Conservation (phyloP, 1,140 invertebrate species). For the Rhynchophorus ferrugineus region DNA sequence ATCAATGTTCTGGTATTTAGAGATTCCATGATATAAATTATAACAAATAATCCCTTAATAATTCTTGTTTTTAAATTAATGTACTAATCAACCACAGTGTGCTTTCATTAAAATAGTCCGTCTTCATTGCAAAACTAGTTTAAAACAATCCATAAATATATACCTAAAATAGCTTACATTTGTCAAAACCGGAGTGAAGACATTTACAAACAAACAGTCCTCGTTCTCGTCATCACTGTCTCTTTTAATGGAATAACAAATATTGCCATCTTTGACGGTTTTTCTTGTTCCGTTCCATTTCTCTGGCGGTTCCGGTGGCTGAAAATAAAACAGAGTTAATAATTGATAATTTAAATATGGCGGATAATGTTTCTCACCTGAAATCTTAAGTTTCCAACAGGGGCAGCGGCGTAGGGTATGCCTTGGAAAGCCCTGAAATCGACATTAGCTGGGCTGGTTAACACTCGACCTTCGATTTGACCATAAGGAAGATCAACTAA, state of each 20-base stretch:
- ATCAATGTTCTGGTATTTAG: no score
- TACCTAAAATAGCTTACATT: no score
- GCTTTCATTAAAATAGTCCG: no score
- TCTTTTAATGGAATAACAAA: conserved; percentile 14
- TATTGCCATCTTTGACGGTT: conserved; percentile 6
- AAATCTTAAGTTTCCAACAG: conserved; percentile 10
- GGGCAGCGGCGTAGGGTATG: conserved; percentile 12
- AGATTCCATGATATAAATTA: no score
- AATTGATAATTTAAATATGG: not conserved
- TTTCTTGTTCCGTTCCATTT: conserved; percentile 9
- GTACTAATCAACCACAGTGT: no score
- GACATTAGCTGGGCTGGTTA: not conserved
- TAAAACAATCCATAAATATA: not conserved
- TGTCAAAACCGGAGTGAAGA: conserved; percentile 1
- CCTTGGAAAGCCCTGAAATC: conserved; percentile 15
- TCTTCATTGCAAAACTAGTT: not conserved
- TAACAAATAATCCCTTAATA: no score
- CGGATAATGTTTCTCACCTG: not conserved
- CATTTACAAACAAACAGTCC: conserved; percentile 14
- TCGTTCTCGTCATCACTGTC: conserved; percentile 17
- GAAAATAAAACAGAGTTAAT: not conserved
- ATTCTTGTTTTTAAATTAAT: no score
- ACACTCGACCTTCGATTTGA: conserved; percentile 2
- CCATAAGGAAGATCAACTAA: conserved; percentile 11
- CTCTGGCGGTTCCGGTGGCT: conserved; percentile 6